Evolutionary conservation across 64 coral and sea anemone species (phyloP).

Genomic region (Stichodactyla mertensii): DNA sequence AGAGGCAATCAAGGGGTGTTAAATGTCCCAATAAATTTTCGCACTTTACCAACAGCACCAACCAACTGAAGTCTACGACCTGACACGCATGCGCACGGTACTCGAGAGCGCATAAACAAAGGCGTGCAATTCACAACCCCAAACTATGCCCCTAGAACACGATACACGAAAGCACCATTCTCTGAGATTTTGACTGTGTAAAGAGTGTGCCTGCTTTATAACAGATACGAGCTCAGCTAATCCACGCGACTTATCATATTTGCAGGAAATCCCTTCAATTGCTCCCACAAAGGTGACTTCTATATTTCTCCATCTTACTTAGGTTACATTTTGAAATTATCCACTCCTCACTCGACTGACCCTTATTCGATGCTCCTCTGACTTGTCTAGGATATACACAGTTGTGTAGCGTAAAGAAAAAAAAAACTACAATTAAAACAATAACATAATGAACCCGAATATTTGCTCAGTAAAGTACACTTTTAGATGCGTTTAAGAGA

Average conservation of each 20-base stretch:
- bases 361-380: slow-evolving; percentile 52
- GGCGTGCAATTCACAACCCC: slow-evolving; percentile 52
- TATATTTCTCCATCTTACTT: slow-evolving; percentile 63
- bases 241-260: slow-evolving; percentile 86
- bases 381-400: slow-evolving; percentile 37
- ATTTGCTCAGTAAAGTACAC: slow-evolving; percentile 99
- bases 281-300: slow-evolving; percentile 79
- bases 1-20: slow-evolving; percentile 57
- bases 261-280: slow-evolving; percentile 83
- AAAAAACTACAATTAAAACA: slow-evolving; percentile 89
- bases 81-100: slow-evolving; percentile 53
- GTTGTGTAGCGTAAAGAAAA: slow-evolving; percentile 81
- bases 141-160: slow-evolving; percentile 58
- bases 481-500: slow-evolving; percentile 99
- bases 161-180: slow-evolving; percentile 53
- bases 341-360: slow-evolving; percentile 59
- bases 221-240: slow-evolving; percentile 65
- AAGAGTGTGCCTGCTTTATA: slow-evolving; percentile 86
- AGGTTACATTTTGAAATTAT: slow-evolving; percentile 75
- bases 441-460: slow-evolving; percentile 99
- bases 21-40: slow-evolving; percentile 33
- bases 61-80: slow-evolving; percentile 18
- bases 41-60: slow-evolving; percentile 23
- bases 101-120: slow-evolving; percentile 64
- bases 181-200: slow-evolving; percentile 47